Percentiles rank a stretch among this genome's conserved stretches.
These are phyloP conservation scores for Sphenopsis melanotis DNA, from an alignment of 2,797 vertebrate species.

Conservation along the genomic window DNA sequence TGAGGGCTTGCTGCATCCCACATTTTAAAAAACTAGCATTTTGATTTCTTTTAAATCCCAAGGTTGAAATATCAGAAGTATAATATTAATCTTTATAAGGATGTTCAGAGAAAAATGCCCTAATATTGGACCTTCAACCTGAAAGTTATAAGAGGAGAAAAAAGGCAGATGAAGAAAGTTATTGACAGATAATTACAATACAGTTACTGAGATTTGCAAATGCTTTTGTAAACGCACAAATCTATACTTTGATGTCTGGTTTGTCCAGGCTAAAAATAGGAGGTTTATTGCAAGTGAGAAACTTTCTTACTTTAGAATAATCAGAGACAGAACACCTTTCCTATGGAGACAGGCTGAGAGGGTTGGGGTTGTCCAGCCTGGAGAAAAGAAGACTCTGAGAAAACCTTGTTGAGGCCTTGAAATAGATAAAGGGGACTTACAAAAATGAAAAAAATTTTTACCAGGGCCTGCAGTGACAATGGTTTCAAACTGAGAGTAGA, in stretches of 20 bases:
- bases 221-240: background rate
- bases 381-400: background rate
- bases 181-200: background rate
- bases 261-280: background rate
- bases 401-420: background rate
- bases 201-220: background rate
- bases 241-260: background rate
- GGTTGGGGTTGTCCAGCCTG: background rate
- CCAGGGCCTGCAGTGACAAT: background rate
- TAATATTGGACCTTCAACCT: background rate
- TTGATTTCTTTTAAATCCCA: background rate
- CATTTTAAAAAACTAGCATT: background rate
- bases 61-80: background rate
- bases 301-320: background rate
- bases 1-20: background rate
- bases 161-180: background rate
- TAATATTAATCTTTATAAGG: background rate
- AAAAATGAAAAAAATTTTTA: accelerated
- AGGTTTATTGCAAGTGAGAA: background rate
- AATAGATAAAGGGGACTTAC: background rate
- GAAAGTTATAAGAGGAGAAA: background rate
- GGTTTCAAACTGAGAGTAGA: background rate
- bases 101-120: background rate
- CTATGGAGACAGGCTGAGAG: background rate
- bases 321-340: background rate